Conservation (phyloP, 2,797 vertebrate species). For the Mormyrops boulengeri region DNA sequence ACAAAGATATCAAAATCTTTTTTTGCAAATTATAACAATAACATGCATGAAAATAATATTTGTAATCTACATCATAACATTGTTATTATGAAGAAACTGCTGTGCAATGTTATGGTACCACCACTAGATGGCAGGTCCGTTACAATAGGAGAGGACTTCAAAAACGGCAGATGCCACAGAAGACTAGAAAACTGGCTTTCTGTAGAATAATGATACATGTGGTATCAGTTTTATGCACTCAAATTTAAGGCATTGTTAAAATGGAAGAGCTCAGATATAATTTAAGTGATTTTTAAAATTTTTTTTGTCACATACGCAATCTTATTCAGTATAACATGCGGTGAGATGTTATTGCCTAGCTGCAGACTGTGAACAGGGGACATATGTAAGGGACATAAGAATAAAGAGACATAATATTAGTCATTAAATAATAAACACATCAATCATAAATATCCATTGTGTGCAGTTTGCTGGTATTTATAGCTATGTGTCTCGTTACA, state of each 20-base stretch:
- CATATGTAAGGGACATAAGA: neutral
- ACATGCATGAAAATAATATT: neutral
- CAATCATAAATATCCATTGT: neutral
- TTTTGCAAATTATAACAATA: neutral
- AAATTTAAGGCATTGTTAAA: neutral
- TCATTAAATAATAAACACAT: neutral
- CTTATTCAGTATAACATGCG: neutral
- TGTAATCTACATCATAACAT: neutral
- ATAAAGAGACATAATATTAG: neutral
- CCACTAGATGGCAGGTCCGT: slow-evolving; percentile 21
- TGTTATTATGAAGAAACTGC: neutral
- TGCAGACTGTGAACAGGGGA: neutral
- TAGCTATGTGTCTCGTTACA: neutral
- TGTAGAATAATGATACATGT: neutral
- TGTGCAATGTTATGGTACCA: neutral
- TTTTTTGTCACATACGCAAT: neutral
- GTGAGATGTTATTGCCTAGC: neutral
- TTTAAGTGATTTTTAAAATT: neutral
- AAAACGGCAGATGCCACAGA: neutral
- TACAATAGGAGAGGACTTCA: neutral
- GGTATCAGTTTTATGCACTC: neutral
- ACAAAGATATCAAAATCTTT: neutral
- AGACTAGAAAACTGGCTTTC: neutral
- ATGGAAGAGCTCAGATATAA: neutral
- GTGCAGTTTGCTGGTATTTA: neutral